Evolutionary conservation across 2,797 vertebrate genomes (phyloP), one percentile per base, ranked within the genome.

Genomic region (Nothura maculosa): DNA sequence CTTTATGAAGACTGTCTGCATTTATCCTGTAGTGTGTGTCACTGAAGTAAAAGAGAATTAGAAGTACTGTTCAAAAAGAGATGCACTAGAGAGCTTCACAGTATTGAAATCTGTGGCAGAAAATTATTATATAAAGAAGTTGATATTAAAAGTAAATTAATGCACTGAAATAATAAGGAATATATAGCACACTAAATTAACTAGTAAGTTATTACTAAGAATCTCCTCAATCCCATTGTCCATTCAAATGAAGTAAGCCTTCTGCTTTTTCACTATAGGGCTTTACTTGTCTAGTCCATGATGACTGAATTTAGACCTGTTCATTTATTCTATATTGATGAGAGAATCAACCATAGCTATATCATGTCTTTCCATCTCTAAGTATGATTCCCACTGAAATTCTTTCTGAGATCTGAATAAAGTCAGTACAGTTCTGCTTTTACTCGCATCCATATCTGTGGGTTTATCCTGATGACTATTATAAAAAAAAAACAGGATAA

Each of bases 141-240:
- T 74, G 42, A 38, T 92, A 47, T 70, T 92, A 93, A 54, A 58
- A 93, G 34, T 52, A 94, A 91, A 92, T 91, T 79, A 93, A 47
- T 58, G 47, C 19, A 92, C n/a, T 14, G 0, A 9, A 68, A 25
- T 57, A 83, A 80, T 30, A 25, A 55, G 83, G 63, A 60, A 92
- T 87, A 55, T 66, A 47, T 11, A 36, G 1, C 68, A 85, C 12
- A 36, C 88, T 63, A 93, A 91, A 96, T 96, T 92, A 94, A 91
- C 43, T 81, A 64, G 27, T 82, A 84, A 90, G 12, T 27, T 80
- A 60, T 85, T 95, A 74, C 55, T 91, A 45, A 89, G 70, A 82
- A 86, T 64, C 21, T 48, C 25, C n/a, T 3, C 78, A 47, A 30
- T 70, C 9, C 6, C 32, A 9, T 87, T 85, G 58, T 67, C 17